Conservation (phyloP, 2,797 vertebrate genomes). For the Scyliorhinus canicula region DNA sequence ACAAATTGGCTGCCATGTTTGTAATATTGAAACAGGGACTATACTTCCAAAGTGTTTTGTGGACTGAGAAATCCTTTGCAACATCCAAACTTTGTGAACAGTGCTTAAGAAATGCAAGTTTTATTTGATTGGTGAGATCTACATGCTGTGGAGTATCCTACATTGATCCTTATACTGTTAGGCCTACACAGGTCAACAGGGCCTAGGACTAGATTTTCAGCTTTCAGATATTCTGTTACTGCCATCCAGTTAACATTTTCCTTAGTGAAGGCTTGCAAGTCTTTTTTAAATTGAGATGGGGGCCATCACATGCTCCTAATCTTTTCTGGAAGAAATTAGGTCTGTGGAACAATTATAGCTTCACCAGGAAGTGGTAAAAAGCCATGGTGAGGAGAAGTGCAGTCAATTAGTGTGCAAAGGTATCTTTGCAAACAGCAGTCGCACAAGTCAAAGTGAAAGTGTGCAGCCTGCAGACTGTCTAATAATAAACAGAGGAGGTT, state of each 20-base stretch:
- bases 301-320: background rate
- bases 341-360: background rate
- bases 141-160: background rate
- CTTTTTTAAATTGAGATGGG: background rate
- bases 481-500: background rate
- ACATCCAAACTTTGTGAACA: background rate
- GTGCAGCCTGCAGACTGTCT: background rate
- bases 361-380: background rate
- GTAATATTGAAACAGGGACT: no score
- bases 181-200: background rate
- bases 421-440: background rate
- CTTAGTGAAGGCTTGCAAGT: background rate
- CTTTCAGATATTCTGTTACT: background rate
- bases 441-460: slow-evolving; percentile 22
- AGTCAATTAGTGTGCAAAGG: background rate
- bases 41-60: background rate
- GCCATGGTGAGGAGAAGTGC: background rate
- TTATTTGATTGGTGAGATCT: background rate
- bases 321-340: background rate
- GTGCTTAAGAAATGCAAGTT: background rate
- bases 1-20: background rate
- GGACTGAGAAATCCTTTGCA: background rate
- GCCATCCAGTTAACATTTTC: background rate
- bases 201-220: background rate
- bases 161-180: background rate